Evolutionary conservation across 2,888 invertebrate genomes (phyloP).

Genomic region (Crematogaster levior): DNA sequence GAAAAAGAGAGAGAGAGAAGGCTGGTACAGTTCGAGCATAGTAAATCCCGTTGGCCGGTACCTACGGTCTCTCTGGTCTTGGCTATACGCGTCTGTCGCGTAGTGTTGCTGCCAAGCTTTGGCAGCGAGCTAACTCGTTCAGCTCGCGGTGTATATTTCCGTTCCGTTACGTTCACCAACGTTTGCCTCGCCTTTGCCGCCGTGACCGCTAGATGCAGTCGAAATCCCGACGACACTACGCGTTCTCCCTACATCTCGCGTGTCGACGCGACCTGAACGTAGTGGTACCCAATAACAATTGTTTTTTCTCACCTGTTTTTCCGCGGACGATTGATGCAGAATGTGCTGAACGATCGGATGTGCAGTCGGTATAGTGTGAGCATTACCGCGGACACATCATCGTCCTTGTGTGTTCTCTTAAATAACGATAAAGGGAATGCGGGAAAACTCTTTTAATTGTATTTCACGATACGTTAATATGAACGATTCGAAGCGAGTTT

Average conservation of each 20-base stretch:
- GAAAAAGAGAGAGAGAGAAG: conserved; percentile 52
- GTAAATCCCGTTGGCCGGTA: conserved; percentile 80
- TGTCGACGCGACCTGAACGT: background rate
- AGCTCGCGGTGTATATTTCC: conserved; percentile 78
- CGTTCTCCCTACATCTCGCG: background rate
- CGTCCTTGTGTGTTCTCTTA: background rate
- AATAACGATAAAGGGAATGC: background rate
- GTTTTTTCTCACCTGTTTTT: background rate
- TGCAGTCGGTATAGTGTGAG: background rate
- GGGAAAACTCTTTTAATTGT: background rate
- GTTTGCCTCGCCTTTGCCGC: conserved; percentile 37
- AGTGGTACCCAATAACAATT: background rate
- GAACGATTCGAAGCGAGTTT: background rate
- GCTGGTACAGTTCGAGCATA: conserved; percentile 74
- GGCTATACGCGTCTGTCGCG: conserved; percentile 63
- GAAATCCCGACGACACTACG: conserved; percentile 40
- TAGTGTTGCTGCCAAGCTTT: conserved; percentile 77
- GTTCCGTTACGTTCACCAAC: conserved; percentile 73
- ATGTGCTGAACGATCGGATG: background rate
- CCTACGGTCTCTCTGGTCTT: conserved; percentile 68
- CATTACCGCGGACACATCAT: background rate
- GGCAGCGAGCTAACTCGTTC: conserved; percentile 76
- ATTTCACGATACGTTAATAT: background rate
- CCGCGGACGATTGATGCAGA: background rate
- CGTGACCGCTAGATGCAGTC: conserved; percentile 11